phyloP scores from a whole-genome alignment of 2,888 invertebrate species.

The Caenorhabditis doughertyi region DNA sequence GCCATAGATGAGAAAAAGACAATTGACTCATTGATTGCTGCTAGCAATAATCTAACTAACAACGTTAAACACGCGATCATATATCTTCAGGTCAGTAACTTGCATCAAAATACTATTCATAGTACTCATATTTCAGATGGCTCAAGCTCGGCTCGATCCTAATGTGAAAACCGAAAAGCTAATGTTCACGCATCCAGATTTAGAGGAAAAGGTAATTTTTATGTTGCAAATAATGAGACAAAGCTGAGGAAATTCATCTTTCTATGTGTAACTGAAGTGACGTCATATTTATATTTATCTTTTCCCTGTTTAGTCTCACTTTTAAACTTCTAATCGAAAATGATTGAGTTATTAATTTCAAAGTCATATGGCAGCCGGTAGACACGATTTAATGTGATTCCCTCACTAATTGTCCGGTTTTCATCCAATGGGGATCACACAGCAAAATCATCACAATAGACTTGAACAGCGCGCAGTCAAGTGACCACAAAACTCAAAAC shows the following conservation, averaged over 20 bases:
- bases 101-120: not conserved
- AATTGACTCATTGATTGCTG: slow-evolving; percentile 66
- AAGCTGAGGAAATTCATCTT: too few relatives aligned
- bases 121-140: slow-evolving; percentile 50
- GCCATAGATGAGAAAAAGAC: slow-evolving; percentile 57
- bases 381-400: not conserved
- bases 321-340: too few relatives aligned
- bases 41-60: slow-evolving; percentile 89
- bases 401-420: not conserved
- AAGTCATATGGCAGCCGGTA: not conserved
- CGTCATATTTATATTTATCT: slow-evolving; percentile 2
- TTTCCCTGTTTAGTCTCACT: too few relatives aligned
- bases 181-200: slow-evolving; percentile 59
- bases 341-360: too few relatives aligned
- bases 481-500: slow-evolving; percentile 21
- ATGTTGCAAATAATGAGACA: not conserved
- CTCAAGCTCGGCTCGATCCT: slow-evolving; percentile 61
- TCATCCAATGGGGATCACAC: not conserved
- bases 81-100: slow-evolving; percentile 80
- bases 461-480: not conserved
- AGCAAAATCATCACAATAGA: slow-evolving; percentile 6
- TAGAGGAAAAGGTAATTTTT: slow-evolving; percentile 54
- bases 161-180: slow-evolving; percentile 55
- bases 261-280: not conserved
- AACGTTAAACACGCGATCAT: slow-evolving; percentile 99